Evolutionary conservation across 1,140 invertebrate species (phyloP).

Genomic region (Cephus cinctus): DNA sequence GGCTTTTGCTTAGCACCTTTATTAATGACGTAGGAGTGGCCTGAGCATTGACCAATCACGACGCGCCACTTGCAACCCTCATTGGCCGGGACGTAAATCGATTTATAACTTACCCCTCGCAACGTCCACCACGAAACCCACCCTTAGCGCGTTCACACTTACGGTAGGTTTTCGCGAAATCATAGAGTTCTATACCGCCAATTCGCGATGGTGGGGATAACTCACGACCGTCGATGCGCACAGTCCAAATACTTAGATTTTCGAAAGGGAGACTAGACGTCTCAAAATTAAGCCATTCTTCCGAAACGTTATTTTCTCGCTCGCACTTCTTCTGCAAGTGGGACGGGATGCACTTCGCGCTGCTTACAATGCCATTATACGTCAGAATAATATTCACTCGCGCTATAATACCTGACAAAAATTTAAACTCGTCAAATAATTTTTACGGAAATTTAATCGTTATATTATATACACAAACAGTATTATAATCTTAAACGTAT

Average conservation of each 20-base stretch:
- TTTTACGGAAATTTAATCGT: too few species aligned
- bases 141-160: constrained; percentile 35
- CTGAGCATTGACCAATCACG: constrained; percentile 43
- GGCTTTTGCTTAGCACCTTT: constrained; percentile 35
- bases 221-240: not conserved
- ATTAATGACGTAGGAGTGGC: constrained; percentile 50
- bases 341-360: too few species aligned
- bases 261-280: constrained; percentile 15
- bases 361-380: too few species aligned
- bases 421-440: too few species aligned
- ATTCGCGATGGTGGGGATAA: constrained; percentile 26
- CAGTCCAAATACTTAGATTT: too few species aligned
- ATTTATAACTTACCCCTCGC: constrained; percentile 50
- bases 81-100: constrained; percentile 52
- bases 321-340: too few species aligned
- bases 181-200: constrained; percentile 36
- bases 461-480: too few species aligned
- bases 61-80: constrained; percentile 41
- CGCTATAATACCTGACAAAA: too few species aligned
- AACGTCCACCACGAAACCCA: constrained; percentile 26
- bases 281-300: constrained; percentile 30
- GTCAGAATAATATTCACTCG: too few species aligned
- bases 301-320: constrained; percentile 12
- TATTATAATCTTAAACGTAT: too few species aligned
- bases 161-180: constrained; percentile 28